These are phyloP conservation scores for Drosophila pseudotakahashii DNA, from an alignment of 2,888 invertebrate genomes.

Conservation along the genomic window DNA sequence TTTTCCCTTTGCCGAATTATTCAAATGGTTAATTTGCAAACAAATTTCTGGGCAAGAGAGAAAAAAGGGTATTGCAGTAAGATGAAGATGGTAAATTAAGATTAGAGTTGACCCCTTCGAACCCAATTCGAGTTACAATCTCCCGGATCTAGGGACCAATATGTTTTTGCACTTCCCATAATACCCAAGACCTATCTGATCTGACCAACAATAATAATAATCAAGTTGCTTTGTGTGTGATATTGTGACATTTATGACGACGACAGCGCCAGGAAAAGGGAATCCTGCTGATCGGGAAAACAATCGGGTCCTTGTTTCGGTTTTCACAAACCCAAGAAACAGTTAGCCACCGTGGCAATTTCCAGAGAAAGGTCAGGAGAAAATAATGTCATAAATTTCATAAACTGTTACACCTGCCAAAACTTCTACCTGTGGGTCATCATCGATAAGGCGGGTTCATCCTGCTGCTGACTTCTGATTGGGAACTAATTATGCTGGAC, in stretches of 20 bases:
- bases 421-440: slow-evolving; percentile 26
- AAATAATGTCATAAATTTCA: slow-evolving; percentile 73
- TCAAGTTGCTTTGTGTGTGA: slow-evolving; percentile 52
- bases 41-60: slow-evolving; percentile 29
- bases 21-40: slow-evolving; percentile 67
- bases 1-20: slow-evolving; percentile 48
- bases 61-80: neutral
- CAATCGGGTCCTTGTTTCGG: slow-evolving; percentile 4
- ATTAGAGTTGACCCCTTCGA: slow-evolving; percentile 7
- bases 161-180: slow-evolving; percentile 19
- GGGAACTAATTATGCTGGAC: slow-evolving; percentile 26
- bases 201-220: slow-evolving; percentile 23
- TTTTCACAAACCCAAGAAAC: slow-evolving; percentile 31
- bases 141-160: slow-evolving; percentile 16
- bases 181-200: slow-evolving; percentile 2
- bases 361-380: slow-evolving; percentile 52
- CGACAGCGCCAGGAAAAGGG: slow-evolving; percentile 7
- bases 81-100: slow-evolving; percentile 13
- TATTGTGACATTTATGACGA: slow-evolving; percentile 62
- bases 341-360: slow-evolving; percentile 47
- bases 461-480: slow-evolving; percentile 15
- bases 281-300: slow-evolving; percentile 21
- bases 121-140: slow-evolving; percentile 12
- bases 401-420: slow-evolving; percentile 50
- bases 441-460: slow-evolving; percentile 6